Conservation (phyloP, 2,113 vertebrate genomes). For the Chaetodon auriga region DNA sequence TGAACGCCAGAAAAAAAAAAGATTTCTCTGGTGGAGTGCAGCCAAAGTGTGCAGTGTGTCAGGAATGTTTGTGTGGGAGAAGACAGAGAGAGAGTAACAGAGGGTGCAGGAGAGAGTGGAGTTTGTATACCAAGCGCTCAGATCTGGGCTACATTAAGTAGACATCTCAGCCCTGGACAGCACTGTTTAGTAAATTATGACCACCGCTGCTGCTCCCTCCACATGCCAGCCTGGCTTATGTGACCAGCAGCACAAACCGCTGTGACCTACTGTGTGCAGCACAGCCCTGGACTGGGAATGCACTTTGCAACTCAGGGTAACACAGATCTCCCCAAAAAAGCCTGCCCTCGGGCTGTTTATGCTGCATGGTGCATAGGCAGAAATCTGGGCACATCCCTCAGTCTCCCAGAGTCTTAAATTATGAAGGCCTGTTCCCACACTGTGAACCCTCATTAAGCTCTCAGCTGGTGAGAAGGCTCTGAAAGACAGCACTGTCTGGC, state of each 20-base stretch:
- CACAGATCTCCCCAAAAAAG: slow-evolving; percentile 30
- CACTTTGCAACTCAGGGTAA: slow-evolving; percentile 46
- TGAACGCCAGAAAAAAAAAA: background rate
- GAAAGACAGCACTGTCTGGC: slow-evolving; percentile 70
- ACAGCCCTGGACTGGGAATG: slow-evolving; percentile 45
- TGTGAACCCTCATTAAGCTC: slow-evolving; percentile 76
- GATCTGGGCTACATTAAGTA: slow-evolving; percentile 30
- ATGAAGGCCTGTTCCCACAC: slow-evolving; percentile 67
- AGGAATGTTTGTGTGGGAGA: slow-evolving; percentile 8
- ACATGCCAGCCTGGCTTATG: slow-evolving; percentile 60
- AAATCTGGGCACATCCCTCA: slow-evolving; percentile 67
- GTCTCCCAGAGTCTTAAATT: slow-evolving; percentile 68
- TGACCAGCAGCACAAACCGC: slow-evolving; percentile 46
- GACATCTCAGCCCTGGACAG: slow-evolving; percentile 23
- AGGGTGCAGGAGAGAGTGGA: background rate
- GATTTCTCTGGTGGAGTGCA: background rate
- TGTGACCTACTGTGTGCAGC: slow-evolving; percentile 34
- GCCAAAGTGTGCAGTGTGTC: background rate
- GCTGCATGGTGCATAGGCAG: slow-evolving; percentile 39
- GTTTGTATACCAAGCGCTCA: slow-evolving; percentile 4
- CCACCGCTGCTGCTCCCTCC: slow-evolving; percentile 39
- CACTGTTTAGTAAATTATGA: slow-evolving; percentile 53
- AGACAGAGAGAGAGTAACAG: background rate
- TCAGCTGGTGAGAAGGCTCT: slow-evolving; percentile 73
- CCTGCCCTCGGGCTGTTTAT: slow-evolving; percentile 52